These are phyloP conservation scores for Silurus asotus DNA, from an alignment of 2,113 vertebrate species.

Conservation along the genomic window DNA sequence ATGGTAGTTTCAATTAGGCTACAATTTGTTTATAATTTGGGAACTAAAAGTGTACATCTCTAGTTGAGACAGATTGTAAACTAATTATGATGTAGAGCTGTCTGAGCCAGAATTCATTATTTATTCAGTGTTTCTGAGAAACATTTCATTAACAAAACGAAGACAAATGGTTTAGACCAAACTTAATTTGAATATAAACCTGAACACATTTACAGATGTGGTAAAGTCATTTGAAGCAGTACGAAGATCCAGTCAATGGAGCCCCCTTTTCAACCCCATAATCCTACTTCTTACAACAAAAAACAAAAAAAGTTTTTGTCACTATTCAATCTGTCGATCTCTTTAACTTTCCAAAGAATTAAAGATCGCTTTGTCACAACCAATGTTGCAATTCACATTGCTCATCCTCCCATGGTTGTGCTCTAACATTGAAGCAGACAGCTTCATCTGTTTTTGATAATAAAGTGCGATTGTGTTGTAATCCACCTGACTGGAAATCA, in stretches of 20 bases:
- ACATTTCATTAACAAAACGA: neutral
- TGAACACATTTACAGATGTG: neutral
- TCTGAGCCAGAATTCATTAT: neutral
- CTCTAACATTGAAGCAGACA: constrained; percentile 22
- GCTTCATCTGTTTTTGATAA: constrained; percentile 42
- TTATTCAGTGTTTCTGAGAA: neutral
- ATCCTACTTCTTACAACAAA: neutral
- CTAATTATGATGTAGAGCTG: neutral
- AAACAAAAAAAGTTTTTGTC: neutral
- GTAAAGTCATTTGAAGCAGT: neutral
- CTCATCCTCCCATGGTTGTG: neutral
- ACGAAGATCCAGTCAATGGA: neutral
- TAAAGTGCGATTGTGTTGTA: constrained; percentile 39
- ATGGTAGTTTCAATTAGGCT: neutral
- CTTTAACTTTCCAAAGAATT: neutral
- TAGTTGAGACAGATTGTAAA: neutral
- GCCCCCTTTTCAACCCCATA: too few relatives aligned
- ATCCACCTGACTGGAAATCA: constrained; percentile 37
- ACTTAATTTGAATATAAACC: neutral
- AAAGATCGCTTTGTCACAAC: neutral
- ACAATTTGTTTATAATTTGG: neutral
- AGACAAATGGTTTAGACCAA: neutral
- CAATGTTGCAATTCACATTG: neutral
- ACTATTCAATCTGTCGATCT: neutral
- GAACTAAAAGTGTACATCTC: neutral